Conservation (phyloP, 30 jellyfish, hydroid and myxozoan species). For the Pseudorhiza aurosa region DNA sequence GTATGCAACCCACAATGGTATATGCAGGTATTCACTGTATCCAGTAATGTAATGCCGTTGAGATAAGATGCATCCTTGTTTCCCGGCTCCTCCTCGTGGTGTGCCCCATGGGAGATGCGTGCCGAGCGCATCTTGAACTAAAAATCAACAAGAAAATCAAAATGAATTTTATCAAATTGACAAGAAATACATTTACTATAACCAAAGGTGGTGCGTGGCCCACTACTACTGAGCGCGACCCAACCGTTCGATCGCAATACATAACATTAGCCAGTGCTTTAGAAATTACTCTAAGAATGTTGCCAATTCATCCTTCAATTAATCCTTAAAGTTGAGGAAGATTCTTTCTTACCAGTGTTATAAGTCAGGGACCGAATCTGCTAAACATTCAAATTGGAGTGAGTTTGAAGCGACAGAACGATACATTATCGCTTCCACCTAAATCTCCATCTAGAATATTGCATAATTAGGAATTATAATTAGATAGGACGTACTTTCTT, state of each 20-base stretch:
- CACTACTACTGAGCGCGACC: neutral
- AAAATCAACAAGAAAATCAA: neutral
- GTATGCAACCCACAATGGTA: slow-evolving; percentile 92
- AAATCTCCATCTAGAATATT: too few relatives aligned
- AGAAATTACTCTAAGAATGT: too few relatives aligned
- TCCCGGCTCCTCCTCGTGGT: slow-evolving; percentile 69
- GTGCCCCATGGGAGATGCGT: slow-evolving; percentile 62
- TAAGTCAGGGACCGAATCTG: too few relatives aligned
- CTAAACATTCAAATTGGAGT: too few relatives aligned
- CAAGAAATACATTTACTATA: neutral
- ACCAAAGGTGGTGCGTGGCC: neutral
- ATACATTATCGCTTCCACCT: too few relatives aligned
- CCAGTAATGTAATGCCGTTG: slow-evolving; percentile 82
- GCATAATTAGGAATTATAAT: neutral
- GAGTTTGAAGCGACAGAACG: too few relatives aligned
- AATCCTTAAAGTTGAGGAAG: too few relatives aligned
- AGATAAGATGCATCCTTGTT: slow-evolving; percentile 61
- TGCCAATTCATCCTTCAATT: too few relatives aligned
- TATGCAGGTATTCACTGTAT: slow-evolving; percentile 66
- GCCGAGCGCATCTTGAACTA: slow-evolving; percentile 13
- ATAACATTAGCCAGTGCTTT: too few relatives aligned
- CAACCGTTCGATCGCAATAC: too few relatives aligned
- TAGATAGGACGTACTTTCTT: neutral
- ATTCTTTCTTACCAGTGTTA: too few relatives aligned
- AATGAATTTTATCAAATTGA: too few relatives aligned